Base-by-base conservation (phyloP, 2,888 invertebrate genomes). In the Clusia tigrina region DNA sequence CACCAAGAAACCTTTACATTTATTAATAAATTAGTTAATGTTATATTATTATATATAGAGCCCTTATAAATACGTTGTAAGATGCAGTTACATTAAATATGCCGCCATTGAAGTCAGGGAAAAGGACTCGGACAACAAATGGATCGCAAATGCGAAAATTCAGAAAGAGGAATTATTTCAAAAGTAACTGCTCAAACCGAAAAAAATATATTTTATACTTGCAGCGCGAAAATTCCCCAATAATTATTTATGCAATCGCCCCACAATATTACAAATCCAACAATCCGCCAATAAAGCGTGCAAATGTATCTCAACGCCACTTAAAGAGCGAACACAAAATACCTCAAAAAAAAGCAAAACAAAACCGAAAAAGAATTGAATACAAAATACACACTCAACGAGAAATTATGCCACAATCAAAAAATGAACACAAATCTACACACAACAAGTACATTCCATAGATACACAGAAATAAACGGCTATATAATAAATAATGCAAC, bases 351-450 rank as follows among this genome's bases (percentile, higher is more conserved):
- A 20, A 48, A 48, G 22, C 48, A 48, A 48, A 22, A 2, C 42
- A 15, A 42, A 42, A n/a, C n/a, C 32, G 12, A 9, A 32, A 32
- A 32, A 6, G 12, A 6, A 42, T 10, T 42, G 10, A 48, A 5
- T 42, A 32, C 32, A 32, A 32, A 32, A 32, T 32, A 32, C 42
- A 10, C n/a, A 60, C 54, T 53, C 59, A 71, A 67, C 62, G 63
- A 72, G 74, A 74, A 74, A 74, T 74, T 74, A 78, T 78, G 74
- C 78, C 78, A 75, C 78, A 78, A 74, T 74, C 77, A 74, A 78
- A 48, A 48, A 48, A 48, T 48, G 48, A 48, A 48, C 48, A 48
- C 48, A 48, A 48, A 48, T 48, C 48, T 38, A 42, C n/a, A n/a
- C n/a, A n/a, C n/a, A n/a, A n/a, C 51, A 51, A 48, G 62, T 63